Evolutionary conservation across 2,113 vertebrate genomes (phyloP).

Genomic region (Merops nubicus): DNA sequence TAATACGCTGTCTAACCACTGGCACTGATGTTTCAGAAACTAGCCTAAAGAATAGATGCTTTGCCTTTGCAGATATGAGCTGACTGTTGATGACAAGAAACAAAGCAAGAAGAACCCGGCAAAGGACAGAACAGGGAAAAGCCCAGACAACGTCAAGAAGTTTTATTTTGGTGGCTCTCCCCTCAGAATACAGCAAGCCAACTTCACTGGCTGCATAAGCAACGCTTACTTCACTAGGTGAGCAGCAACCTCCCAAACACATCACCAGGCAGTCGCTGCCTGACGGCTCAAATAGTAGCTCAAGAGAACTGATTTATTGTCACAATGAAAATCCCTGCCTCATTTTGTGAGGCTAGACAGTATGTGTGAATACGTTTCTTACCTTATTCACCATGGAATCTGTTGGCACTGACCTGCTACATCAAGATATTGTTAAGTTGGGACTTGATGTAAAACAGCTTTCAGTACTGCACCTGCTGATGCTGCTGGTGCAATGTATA

Average conservation of each 20-base stretch:
- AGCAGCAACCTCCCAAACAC: not conserved
- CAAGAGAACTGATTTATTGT: not conserved
- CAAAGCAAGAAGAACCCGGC: conserved; percentile 80
- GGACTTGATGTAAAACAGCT: conserved; percentile 6
- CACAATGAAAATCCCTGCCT: not conserved
- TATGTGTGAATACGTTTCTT: not conserved
- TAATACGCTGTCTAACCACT: not conserved
- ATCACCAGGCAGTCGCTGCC: not conserved
- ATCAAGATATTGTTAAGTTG: not conserved
- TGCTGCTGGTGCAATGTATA: not conserved
- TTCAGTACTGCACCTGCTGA: not conserved
- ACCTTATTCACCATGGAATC: not conserved
- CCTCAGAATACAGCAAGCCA: conserved; percentile 80
- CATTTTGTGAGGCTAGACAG: not conserved
- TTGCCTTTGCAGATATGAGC: conserved; percentile 82
- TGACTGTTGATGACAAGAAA: conserved; percentile 89
- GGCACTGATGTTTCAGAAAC: not conserved
- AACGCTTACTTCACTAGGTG: conserved; percentile 94
- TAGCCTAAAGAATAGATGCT: not conserved
- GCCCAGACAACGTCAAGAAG: conserved; percentile 60
- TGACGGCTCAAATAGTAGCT: not conserved
- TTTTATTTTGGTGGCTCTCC: conserved; percentile 93
- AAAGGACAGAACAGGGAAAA: conserved; percentile 58
- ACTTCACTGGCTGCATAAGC: conserved; percentile 96
- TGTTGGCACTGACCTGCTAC: not conserved